Evolutionary conservation across 2,888 invertebrate species (phyloP).

Genomic region (Timema podura): DNA sequence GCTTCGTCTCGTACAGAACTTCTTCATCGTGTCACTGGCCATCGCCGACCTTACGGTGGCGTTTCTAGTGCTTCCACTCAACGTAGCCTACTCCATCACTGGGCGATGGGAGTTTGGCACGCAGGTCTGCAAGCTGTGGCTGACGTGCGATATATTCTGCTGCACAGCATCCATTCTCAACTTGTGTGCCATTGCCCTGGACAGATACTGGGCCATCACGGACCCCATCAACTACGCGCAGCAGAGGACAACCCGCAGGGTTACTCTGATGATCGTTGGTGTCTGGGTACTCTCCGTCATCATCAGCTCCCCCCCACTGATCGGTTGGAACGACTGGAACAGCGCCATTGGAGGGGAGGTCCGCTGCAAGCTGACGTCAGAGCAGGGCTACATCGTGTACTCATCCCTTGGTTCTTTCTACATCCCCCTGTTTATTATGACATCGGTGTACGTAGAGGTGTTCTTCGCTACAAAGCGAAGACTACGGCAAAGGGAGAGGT

Average conservation of each 20-base stretch:
- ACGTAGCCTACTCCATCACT: constrained; percentile 85
- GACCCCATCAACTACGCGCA: constrained; percentile 93
- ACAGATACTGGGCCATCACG: constrained; percentile 92
- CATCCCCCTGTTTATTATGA: constrained; percentile 91
- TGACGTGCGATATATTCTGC: constrained; percentile 91
- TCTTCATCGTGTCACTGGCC: constrained; percentile 92
- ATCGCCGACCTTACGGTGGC: constrained; percentile 91
- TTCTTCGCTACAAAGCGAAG: constrained; percentile 87
- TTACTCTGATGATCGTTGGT: constrained; percentile 77
- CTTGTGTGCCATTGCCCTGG: constrained; percentile 89
- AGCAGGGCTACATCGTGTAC: constrained; percentile 87
- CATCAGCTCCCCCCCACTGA: constrained; percentile 84
- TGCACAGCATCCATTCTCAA: constrained; percentile 95
- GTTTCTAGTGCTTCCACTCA: constrained; percentile 84
- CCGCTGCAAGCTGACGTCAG: constrained; percentile 78
- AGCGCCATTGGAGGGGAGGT: constrained; percentile 69
- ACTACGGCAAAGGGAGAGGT: constrained; percentile 76
- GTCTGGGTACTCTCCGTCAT: constrained; percentile 83
- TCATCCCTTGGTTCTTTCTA: constrained; percentile 92
- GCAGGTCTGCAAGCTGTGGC: constrained; percentile 90
- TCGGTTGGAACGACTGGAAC: constrained; percentile 96
- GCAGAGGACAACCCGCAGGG: constrained; percentile 81
- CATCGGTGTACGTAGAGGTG: constrained; percentile 93
- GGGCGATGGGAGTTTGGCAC: constrained; percentile 93
- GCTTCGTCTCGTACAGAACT: constrained; percentile 88